Conservation (phyloP, 2,888 invertebrate species). For the Drosophila helvetica region DNA sequence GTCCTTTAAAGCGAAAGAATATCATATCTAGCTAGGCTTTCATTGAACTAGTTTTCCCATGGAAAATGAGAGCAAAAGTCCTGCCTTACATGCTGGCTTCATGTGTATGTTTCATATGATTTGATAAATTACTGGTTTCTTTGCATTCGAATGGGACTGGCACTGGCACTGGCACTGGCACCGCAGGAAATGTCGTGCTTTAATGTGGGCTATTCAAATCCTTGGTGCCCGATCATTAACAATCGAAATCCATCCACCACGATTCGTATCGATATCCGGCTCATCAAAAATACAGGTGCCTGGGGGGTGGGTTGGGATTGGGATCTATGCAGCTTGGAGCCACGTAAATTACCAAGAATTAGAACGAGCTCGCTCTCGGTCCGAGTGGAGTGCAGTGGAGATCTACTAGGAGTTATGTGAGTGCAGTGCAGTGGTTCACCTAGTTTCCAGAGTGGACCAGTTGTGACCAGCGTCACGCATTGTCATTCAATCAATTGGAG, state of each 20-base stretch:
- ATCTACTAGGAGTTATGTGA: conserved; percentile 34
- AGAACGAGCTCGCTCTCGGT: conserved; percentile 50
- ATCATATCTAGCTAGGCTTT: background rate
- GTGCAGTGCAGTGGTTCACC: conserved; percentile 69
- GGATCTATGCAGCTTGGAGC: conserved; percentile 36
- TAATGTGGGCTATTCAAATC: conserved; percentile 28
- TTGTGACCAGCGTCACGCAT: conserved; percentile 52
- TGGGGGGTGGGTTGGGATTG: conserved; percentile 44
- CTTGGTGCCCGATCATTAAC: conserved; percentile 15
- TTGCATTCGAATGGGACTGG: conserved; percentile 1
- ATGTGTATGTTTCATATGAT: conserved; percentile 17
- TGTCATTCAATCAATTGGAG: conserved; percentile 73
- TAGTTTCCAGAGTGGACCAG: conserved; percentile 59
- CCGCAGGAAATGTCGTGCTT: conserved; percentile 25
- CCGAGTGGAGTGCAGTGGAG: conserved; percentile 23
- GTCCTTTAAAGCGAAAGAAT: background rate
- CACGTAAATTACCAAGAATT: conserved; percentile 73
- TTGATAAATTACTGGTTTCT: background rate
- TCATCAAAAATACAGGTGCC: conserved; percentile 22
- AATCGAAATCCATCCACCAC: conserved; percentile 16
- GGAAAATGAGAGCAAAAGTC: conserved; percentile 32
- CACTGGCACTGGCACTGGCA: no score
- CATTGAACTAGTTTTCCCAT: conserved; percentile 26
- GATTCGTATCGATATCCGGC: conserved; percentile 62
- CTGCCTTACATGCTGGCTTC: conserved; percentile 9